Conservation (phyloP, 2,113 vertebrate species). For the Albula goreensis region DNA sequence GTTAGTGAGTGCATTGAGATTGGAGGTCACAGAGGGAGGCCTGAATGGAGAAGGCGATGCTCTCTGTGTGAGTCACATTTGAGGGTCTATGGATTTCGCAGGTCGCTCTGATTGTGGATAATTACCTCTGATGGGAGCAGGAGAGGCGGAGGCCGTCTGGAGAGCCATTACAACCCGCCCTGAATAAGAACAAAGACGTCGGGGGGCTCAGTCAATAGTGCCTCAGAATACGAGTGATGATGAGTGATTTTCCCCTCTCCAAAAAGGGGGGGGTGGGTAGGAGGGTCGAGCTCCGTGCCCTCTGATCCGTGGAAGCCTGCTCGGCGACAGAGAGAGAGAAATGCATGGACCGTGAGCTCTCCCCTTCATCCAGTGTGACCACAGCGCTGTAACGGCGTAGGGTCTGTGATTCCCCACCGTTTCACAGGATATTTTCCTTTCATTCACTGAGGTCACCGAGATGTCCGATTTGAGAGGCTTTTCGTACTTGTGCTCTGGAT, state of each 20-base stretch:
- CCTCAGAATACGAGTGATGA: background rate
- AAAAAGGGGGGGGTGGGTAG: background rate
- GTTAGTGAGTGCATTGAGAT: constrained; percentile 27
- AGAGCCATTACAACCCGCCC: constrained; percentile 34
- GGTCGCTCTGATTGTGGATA: constrained; percentile 40
- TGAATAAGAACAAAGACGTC: background rate
- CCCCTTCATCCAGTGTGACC: background rate
- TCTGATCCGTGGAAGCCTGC: background rate
- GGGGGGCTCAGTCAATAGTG: background rate
- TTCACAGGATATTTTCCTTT: background rate
- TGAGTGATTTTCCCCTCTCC: constrained; percentile 16
- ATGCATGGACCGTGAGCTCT: background rate
- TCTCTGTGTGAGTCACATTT: constrained; percentile 12
- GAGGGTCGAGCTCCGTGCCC: background rate
- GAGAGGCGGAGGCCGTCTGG: constrained; percentile 24
- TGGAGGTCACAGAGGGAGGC: constrained; percentile 11
- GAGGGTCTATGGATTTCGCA: constrained; percentile 40
- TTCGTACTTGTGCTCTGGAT: too few species aligned
- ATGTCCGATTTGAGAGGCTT: too few species aligned
- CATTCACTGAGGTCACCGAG: background rate
- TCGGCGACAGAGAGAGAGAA: background rate
- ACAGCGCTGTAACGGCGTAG: background rate
- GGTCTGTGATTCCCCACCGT: background rate
- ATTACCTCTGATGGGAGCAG: constrained; percentile 42
- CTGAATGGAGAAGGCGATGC: constrained; percentile 8